These are phyloP conservation scores for Pristionchus entomophagus DNA, from an alignment of 2,888 invertebrate species.

Conservation along the genomic window DNA sequence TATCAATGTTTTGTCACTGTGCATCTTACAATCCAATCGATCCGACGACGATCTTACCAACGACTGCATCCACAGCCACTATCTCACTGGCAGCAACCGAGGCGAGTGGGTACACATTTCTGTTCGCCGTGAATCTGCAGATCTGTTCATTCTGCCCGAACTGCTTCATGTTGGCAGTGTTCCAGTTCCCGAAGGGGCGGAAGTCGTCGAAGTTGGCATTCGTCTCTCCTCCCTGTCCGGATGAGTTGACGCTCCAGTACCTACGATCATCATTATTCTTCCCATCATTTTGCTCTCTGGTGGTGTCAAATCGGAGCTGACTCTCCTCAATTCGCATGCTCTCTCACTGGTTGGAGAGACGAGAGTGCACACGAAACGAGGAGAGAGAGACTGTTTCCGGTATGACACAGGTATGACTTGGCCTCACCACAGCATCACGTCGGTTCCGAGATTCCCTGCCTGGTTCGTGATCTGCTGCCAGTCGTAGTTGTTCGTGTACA, in stretches of 20 bases:
- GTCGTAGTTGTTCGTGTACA: constrained; percentile 51
- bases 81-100: too few species aligned
- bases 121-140: not conserved
- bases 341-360: too few species aligned
- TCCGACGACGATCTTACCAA: not conserved
- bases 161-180: not conserved
- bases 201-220: constrained; percentile 43
- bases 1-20: too few species aligned
- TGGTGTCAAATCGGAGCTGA: too few species aligned
- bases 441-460: constrained; percentile 3
- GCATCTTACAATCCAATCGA: too few species aligned
- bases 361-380: too few species aligned
- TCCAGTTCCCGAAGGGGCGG: constrained; percentile 45
- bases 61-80: too few species aligned
- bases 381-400: too few species aligned
- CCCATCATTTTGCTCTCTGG: too few species aligned
- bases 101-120: constrained; percentile 3
- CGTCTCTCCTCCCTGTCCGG: constrained; percentile 6
- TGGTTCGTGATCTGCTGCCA: constrained; percentile 53
- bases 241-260: constrained; percentile 44
- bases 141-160: not conserved
- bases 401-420: too few species aligned
- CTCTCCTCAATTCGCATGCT: too few species aligned
- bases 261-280: too few species aligned
- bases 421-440: constrained; percentile 49